Conservation (phyloP, 1,140 invertebrate species). For the fruit fly (Drosophila melanogaster) region Release_6_plus_ISO1_MT NT_033779.5:13164001-13164500, state of each 20-base stretch:
- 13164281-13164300: too few species aligned
- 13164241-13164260: too few species aligned
- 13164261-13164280: too few species aligned
- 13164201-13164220: conserved; percentile 24
- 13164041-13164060: conserved; percentile 95
- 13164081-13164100: conserved; percentile 97
- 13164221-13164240: too few species aligned
- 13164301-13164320: conserved; percentile 50
- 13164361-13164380: conserved; percentile 60
- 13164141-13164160: conserved; percentile 92
- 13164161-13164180: conserved; percentile 91
- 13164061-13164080: conserved; percentile 93
- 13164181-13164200: conserved; percentile 90
- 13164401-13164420: conserved; percentile 93
- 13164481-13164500: conserved; percentile 95
- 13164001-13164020: conserved; percentile 96
- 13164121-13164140: conserved; percentile 92
- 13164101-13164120: conserved; percentile 93
- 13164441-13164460: conserved; percentile 92
- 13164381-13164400: conserved; percentile 76
- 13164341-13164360: conserved; percentile 63
- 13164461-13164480: conserved; percentile 93
- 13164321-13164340: conserved; percentile 67
- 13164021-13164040: conserved; percentile 92
- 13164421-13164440: conserved; percentile 93